Evolutionary conservation across 64 coral and sea anemone species (phyloP), one percentile per base, ranked within the genome.

Genomic region (Trachythela sp.): DNA sequence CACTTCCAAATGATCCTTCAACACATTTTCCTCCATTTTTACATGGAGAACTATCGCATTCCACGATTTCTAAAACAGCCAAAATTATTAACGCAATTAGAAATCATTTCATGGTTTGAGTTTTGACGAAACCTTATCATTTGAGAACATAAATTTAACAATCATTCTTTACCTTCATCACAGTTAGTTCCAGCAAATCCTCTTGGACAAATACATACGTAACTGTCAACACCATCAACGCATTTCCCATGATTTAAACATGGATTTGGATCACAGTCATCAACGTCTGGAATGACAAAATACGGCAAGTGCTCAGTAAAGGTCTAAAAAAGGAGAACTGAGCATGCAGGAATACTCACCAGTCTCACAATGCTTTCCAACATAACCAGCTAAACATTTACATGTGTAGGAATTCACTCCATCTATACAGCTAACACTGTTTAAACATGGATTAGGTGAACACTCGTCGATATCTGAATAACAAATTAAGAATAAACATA

Each of bases 391-490:
- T 26, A 64, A 64, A 27, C 26, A 64, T 20, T 59, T 59, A 22
- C 56, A 64, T 64, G 20, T n/a, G 20, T 64, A 64, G 22, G 56
- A 64, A 64, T 64, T 64, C 0, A 64, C 17, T 64, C 20, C 20
- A 64, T 64, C 56, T 2, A 64, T 64, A 64, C 56, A 64, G 6
- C 5, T 64, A n/a, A 18, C 56, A 64, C 56, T 27, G 56, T 64
- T 64, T 64, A 64, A 64, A 64, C 56, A 64, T 64, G 56, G 56
- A 24, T 84, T 80, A 9, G 89, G 86, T 42, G 59, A 91, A 59
- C 94, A 95, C 30, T 95, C 94, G 86, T 95, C 91, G 85, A 95
- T 95, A 75, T 95, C 56, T 64, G 22, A 52, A 52, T 20, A 52
- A 64, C 7, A 27, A 45, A 45, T 45, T 6, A 45, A 4, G 42